Base-by-base conservation (phyloP, 1,140 invertebrate species). In the Cardiocondyla obscurior region DNA sequence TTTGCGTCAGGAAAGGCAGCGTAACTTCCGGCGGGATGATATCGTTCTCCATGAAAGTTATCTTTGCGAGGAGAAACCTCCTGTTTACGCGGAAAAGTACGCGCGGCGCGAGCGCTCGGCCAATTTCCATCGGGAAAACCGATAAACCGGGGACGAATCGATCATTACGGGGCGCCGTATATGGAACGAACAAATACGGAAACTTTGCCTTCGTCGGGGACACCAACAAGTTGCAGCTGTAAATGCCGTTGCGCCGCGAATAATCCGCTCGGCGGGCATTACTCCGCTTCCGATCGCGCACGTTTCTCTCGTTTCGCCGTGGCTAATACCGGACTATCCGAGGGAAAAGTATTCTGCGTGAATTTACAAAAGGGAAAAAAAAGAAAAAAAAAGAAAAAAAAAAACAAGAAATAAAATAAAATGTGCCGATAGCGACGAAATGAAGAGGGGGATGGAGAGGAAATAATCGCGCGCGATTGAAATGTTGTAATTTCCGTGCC, bases 31-130 rank as follows among this genome's bases (percentile, higher is more conserved):
- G 33, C 3, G 42, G 1, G 44, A 62, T 49, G 57, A 74, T 76
- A 64, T 51, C 53, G 51, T 39, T 46, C 67, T 65, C 79, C 81
- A 67, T 53, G 12, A 79, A 83, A 83, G 81, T 77, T 83, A 83
- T 46, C 36, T 49, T n/a, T 77, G n/a, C 81, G 77, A 77, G 77
- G 72, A 30, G 28, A 57, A 77, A 83, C 65, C 81, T 57, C 5
- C 19, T 30, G 39, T 65, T 67, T 81, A 70, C 42, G 51, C 64
- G 51, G 65, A 58, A 81, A 53, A 76, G 65, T 46, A 42, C 58
- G 19, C 14, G 30, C 64, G 57, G 65, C n/a, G 53, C 64, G 39
- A 1, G 69, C n/a, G n/a, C n/a, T n/a, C n/a, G n/a, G 53, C 53
- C 42, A 81, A 81, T 81, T 72, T 81, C 30, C 53, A 58, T n/a